These are phyloP conservation scores for Melanotaenia nigrans DNA, from an alignment of 2,797 vertebrate species.

Conservation along the genomic window DNA sequence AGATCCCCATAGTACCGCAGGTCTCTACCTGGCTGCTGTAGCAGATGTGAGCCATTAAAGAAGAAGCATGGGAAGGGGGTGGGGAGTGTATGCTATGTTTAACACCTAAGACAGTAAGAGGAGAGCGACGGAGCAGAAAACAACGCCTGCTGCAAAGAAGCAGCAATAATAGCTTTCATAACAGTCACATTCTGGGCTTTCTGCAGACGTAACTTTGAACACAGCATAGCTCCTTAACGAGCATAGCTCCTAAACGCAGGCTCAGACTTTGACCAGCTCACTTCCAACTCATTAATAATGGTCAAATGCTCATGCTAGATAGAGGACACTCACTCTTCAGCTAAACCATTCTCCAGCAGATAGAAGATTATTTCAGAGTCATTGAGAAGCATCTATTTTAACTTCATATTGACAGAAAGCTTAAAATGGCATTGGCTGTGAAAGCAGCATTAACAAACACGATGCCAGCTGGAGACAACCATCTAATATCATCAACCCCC, in stretches of 20 bases:
- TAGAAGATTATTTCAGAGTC: neutral
- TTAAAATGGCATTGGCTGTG: neutral
- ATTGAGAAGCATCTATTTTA: neutral
- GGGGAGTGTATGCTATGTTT: neutral
- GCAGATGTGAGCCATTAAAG: conserved; percentile 16
- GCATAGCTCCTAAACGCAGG: neutral
- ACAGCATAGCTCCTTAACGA: neutral
- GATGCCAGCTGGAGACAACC: neutral
- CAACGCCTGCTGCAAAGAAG: neutral
- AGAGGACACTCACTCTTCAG: neutral
- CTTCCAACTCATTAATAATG: conserved; percentile 50
- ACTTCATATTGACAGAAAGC: neutral
- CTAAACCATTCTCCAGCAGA: neutral
- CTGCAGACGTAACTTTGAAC: conserved; percentile 1
- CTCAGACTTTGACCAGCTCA: conserved; percentile 43
- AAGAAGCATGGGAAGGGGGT: neutral
- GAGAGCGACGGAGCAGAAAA: neutral
- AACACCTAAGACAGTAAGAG: neutral
- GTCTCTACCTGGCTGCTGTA: conserved; percentile 31
- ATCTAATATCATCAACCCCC: conserved; percentile 25
- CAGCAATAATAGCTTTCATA: conserved; percentile 14
- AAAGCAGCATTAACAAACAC: neutral
- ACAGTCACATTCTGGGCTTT: conserved; percentile 14
- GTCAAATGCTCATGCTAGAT: neutral
- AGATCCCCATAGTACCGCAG: conserved; percentile 24